These are phyloP conservation scores for Nomia melanderi DNA, from an alignment of 1,140 invertebrate species.

Conservation along the genomic window DNA sequence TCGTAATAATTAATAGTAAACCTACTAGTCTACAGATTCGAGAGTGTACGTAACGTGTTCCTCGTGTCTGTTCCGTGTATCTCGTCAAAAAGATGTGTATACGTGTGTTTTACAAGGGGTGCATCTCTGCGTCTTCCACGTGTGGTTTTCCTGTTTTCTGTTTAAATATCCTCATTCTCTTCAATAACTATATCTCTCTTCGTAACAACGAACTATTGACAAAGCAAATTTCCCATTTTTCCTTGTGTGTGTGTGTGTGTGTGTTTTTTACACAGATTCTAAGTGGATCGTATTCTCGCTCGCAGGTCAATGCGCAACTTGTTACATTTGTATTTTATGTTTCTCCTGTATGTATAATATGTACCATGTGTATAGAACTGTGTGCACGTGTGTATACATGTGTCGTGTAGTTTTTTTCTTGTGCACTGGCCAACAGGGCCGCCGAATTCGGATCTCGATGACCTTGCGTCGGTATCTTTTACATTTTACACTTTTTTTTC, in stretches of 20 bases:
- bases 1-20: conserved; percentile 73
- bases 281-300: conserved; percentile 49
- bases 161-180: too few species aligned
- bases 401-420: conserved; percentile 43
- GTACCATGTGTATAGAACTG: neutral
- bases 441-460: conserved; percentile 62
- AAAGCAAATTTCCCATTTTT: conserved; percentile 63
- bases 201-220: too few species aligned
- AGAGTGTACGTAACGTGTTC: conserved; percentile 55
- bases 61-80: conserved; percentile 47
- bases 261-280: conserved; percentile 61
- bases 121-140: conserved; percentile 8
- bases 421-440: conserved; percentile 45
- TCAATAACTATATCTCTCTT: too few species aligned
- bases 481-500: neutral
- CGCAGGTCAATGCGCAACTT: conserved; percentile 38
- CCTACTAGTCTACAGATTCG: conserved; percentile 74
- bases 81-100: conserved; percentile 25
- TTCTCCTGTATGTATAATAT: conserved; percentile 28
- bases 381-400: conserved; percentile 11
- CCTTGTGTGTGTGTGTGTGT: too few species aligned
- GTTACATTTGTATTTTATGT: too few species aligned
- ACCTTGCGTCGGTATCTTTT: conserved; percentile 25
- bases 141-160: conserved; percentile 20
- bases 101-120: conserved; percentile 33